A percentile compares a stretch with the other conserved stretches of the same genome.
phyloP scores from a whole-genome alignment of 2,113 vertebrate species.

The Phainopepla nitens region DNA sequence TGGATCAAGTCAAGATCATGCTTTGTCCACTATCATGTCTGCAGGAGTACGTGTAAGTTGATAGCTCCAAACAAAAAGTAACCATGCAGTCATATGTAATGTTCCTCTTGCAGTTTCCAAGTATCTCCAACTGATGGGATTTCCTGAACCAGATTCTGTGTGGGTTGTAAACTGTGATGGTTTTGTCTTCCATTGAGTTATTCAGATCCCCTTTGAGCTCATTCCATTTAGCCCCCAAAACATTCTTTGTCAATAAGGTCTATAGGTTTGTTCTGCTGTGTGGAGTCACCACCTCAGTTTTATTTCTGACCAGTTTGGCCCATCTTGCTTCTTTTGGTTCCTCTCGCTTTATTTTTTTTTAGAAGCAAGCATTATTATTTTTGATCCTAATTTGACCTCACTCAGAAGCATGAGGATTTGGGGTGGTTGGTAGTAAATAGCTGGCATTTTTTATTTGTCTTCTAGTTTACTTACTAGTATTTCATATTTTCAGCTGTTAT shows the following conservation, averaged over 20 bases:
- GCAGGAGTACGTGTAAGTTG: background rate
- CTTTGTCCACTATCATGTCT: background rate
- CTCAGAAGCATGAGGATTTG: background rate
- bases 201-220: rapidly evolving
- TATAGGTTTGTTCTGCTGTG: background rate
- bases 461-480: background rate
- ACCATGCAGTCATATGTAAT: background rate
- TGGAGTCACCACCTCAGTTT: background rate
- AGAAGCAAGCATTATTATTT: background rate
- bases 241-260: background rate
- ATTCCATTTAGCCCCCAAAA: background rate
- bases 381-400: background rate
- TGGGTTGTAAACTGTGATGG: background rate
- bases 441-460: background rate
- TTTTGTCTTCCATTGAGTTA: background rate
- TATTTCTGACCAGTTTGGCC: background rate
- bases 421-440: background rate
- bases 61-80: background rate
- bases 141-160: background rate
- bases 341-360: background rate
- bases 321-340: background rate
- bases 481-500: background rate
- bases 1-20: background rate
- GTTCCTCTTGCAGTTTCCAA: background rate
- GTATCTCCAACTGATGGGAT: background rate